Percentiles rank a stretch among this genome's conserved stretches.
Conservation (phyloP, 2,888 invertebrate species). For the Neelides folsomi region DNA sequence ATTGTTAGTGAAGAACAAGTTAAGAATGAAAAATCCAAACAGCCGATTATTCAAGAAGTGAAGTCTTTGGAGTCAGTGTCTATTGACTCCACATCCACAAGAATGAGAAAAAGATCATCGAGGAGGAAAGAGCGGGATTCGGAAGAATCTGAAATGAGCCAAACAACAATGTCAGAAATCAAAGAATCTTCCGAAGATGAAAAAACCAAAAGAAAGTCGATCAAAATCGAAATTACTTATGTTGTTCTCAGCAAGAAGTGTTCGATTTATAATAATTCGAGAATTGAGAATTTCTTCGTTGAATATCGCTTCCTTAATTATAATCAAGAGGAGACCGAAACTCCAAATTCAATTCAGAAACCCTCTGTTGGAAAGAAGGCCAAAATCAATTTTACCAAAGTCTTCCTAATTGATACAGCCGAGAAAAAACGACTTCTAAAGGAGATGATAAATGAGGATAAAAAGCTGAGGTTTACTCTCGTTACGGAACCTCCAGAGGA, state of each 20-base stretch:
- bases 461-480: constrained; percentile 6
- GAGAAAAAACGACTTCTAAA: constrained; percentile 5
- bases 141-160: no score
- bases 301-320: constrained; percentile 39
- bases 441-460: constrained; percentile 3
- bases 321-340: constrained; percentile 38
- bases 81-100: no score
- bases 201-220: no score
- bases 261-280: constrained; percentile 27
- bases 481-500: constrained; percentile 13
- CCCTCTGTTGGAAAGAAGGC: constrained; percentile 36
- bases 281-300: constrained; percentile 38
- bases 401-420: constrained; percentile 23
- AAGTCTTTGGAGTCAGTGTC: no score
- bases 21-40: no score
- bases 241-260: constrained; percentile 5
- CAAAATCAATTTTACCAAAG: constrained; percentile 40
- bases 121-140: no score
- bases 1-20: no score
- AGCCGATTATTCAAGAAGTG: no score
- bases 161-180: no score
- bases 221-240: constrained; percentile 10
- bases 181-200: no score
- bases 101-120: no score
- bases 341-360: constrained; percentile 40